A percentile compares a stretch with the other conserved stretches of the same genome.
These are phyloP conservation scores for Xanthia togata DNA, from an alignment of 2,888 invertebrate genomes.

Conservation along the genomic window DNA sequence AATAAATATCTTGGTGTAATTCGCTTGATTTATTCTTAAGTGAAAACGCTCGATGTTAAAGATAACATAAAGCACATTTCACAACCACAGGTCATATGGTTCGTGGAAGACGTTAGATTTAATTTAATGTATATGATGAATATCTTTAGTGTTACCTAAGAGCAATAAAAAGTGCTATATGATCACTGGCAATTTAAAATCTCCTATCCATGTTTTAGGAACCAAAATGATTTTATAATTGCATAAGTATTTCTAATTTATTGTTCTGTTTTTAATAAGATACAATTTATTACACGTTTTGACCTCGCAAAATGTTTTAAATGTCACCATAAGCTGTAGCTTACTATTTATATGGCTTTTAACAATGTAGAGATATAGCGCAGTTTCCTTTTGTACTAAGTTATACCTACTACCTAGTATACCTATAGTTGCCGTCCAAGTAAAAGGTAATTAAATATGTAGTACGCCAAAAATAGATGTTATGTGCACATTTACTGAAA, in stretches of 20 bases:
- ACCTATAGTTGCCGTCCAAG: no score
- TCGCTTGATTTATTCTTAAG: conserved; percentile 41
- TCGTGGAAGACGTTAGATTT: conserved; percentile 46
- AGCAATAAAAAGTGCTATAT: conserved; percentile 56
- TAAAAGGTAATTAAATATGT: background rate
- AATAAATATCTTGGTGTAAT: conserved; percentile 6
- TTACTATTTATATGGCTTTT: conserved; percentile 4
- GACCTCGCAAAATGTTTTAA: conserved; percentile 40
- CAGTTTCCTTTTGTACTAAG: background rate
- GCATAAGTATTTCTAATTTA: conserved; percentile 58
- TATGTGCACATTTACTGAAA: background rate
- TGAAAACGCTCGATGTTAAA: conserved; percentile 47
- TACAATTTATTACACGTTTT: conserved; percentile 41
- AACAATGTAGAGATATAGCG: background rate
- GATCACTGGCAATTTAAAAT: conserved; percentile 49
- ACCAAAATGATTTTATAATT: conserved; percentile 49
- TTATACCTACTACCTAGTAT: background rate
- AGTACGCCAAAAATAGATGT: background rate
- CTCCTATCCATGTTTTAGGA: conserved; percentile 43
- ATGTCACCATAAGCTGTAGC: conserved; percentile 39
- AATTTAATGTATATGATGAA: conserved; percentile 55
- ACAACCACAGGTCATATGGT: conserved; percentile 43
- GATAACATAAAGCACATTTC: conserved; percentile 53
- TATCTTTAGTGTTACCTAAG: conserved; percentile 44
- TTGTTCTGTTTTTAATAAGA: conserved; percentile 50